Evolutionary conservation across 2,113 vertebrate genomes (phyloP).

Genomic region (Hemibagrus wyckioides): DNA sequence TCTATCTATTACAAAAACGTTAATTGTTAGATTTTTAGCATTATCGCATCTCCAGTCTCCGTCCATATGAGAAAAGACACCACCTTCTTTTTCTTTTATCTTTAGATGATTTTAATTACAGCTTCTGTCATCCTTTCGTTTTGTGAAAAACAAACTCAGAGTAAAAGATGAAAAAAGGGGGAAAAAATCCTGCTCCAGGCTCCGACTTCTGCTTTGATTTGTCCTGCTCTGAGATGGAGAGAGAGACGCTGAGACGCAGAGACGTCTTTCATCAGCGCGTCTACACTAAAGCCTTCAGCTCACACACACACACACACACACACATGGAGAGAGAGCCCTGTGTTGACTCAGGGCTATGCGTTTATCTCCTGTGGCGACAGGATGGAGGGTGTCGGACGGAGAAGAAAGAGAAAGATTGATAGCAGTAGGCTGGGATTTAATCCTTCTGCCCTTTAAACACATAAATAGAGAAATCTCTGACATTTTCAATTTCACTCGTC

Average conservation of each 20-base stretch:
- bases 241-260: conserved; percentile 50
- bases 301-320: conserved; percentile 16
- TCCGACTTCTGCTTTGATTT: conserved; percentile 68
- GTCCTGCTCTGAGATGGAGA: conserved; percentile 56
- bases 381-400: conserved; percentile 38
- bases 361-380: conserved; percentile 40
- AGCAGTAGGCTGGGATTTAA: conserved; percentile 4
- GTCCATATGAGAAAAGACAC: neutral
- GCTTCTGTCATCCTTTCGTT: conserved; percentile 68
- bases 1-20: neutral
- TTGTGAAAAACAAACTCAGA: conserved; percentile 68
- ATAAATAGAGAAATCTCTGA: neutral
- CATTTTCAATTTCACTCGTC: neutral
- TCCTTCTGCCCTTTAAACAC: conserved; percentile 25
- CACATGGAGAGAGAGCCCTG: conserved; percentile 8
- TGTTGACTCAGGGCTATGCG: conserved; percentile 38
- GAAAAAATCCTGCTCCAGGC: conserved; percentile 58
- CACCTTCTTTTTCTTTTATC: conserved; percentile 60
- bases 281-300: conserved; percentile 50
- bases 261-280: conserved; percentile 72
- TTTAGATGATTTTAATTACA: conserved; percentile 80
- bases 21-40: neutral
- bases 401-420: conserved; percentile 36
- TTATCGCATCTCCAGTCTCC: neutral
- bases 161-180: conserved; percentile 66